Conservation (phyloP, 2,888 invertebrate species). For the Drosophila setosimentum region DNA sequence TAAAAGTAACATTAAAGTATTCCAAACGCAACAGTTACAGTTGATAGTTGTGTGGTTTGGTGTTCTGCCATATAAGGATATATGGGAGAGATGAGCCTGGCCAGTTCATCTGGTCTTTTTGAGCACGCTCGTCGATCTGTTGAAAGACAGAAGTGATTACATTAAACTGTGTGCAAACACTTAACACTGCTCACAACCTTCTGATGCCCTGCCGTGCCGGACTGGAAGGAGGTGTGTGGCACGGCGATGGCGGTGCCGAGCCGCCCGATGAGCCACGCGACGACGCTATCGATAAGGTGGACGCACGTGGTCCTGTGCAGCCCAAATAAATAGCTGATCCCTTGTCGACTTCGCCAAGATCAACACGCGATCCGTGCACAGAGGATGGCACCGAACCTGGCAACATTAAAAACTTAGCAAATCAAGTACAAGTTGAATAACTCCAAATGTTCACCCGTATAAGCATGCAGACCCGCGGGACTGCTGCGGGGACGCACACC, state of each 20-base stretch:
- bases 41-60: constrained; percentile 3
- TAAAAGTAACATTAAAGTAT: too few species aligned
- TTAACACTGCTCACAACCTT: constrained; percentile 65
- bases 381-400: constrained; percentile 90
- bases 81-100: background rate
- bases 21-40: constrained; percentile 22
- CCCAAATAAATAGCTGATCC: constrained; percentile 88
- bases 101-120: constrained; percentile 81
- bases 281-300: constrained; percentile 81
- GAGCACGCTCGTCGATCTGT: constrained; percentile 77
- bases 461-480: constrained; percentile 92
- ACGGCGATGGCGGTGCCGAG: constrained; percentile 91
- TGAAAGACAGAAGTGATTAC: background rate
- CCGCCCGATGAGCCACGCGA: constrained; percentile 87
- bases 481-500: constrained; percentile 90
- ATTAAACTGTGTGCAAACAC: background rate
- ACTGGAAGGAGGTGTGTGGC: constrained; percentile 91
- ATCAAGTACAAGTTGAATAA: background rate
- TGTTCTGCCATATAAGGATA: constrained; percentile 10
- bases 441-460: constrained; percentile 86
- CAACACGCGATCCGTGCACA: constrained; percentile 90
- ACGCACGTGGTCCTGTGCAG: constrained; percentile 83
- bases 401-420: background rate
- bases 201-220: constrained; percentile 89
- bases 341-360: constrained; percentile 87